phyloP scores from a whole-genome alignment of 2,797 vertebrate species.

The Streptopelia turtur region DNA sequence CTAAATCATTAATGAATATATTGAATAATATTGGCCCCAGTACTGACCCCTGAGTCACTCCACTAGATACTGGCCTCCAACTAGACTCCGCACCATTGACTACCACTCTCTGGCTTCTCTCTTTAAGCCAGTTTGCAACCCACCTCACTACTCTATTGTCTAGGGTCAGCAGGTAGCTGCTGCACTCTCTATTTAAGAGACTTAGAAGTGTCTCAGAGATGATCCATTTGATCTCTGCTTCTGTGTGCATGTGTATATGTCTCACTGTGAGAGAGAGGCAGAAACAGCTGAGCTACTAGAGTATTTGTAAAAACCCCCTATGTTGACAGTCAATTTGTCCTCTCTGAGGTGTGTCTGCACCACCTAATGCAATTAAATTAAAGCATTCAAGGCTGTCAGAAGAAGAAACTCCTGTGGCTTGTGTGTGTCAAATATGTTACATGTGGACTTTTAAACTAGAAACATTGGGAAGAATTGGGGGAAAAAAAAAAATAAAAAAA shows the following conservation, averaged over 20 bases:
- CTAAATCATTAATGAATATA: too few relatives aligned
- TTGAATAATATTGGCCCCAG: too few relatives aligned
- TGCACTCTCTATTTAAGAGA: fast-evolving
- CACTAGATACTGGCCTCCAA: too few relatives aligned
- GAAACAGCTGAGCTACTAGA: background rate
- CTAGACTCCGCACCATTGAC: too few relatives aligned
- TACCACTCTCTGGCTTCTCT: too few relatives aligned
- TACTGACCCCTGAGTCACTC: too few relatives aligned
- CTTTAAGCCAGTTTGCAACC: too few relatives aligned
- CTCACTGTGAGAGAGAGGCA: background rate
- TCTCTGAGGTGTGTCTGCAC: background rate
- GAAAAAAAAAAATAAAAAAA: background rate
- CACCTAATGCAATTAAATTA: background rate
- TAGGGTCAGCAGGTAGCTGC: too few relatives aligned
- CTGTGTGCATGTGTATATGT: background rate
- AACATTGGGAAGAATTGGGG: background rate
- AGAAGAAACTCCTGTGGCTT: background rate
- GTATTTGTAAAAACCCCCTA: background rate
- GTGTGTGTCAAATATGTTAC: background rate
- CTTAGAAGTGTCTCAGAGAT: background rate
- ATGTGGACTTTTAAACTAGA: background rate
- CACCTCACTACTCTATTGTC: too few relatives aligned
- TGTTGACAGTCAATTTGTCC: background rate
- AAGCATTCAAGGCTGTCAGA: background rate
- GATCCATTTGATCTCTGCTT: background rate